Percentiles rank a stretch among this genome's conserved stretches.
Conservation (phyloP, 2,888 invertebrate species). For the Lamellibrachia columna region DNA sequence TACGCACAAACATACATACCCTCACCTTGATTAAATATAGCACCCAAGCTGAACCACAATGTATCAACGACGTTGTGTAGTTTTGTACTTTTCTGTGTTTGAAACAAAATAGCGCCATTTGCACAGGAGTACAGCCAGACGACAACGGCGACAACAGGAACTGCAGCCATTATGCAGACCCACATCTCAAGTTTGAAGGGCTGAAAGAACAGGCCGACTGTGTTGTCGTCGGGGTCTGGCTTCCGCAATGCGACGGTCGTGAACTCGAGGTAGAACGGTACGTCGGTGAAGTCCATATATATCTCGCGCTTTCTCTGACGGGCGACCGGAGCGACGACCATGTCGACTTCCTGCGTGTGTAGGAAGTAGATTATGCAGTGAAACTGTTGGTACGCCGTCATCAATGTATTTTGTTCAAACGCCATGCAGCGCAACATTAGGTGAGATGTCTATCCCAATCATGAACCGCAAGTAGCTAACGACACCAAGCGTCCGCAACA, state of each 20-base stretch:
- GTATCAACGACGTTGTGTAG: background rate
- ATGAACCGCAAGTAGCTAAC: no score
- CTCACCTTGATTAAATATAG: background rate
- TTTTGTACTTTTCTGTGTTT: background rate
- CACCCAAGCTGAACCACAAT: background rate
- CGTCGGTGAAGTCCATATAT: background rate
- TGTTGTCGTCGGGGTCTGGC: background rate
- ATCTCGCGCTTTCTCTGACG: background rate
- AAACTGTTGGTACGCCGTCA: background rate
- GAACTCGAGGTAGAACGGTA: conserved; percentile 22
- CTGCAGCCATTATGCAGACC: background rate
- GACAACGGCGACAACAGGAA: background rate
- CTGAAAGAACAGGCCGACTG: background rate
- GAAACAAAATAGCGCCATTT: background rate
- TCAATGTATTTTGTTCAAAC: background rate
- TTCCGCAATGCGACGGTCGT: background rate
- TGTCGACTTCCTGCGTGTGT: background rate
- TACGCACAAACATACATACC: background rate
- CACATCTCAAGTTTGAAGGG: background rate
- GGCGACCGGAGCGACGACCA: conserved; percentile 5
- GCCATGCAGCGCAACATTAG: background rate
- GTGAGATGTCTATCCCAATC: no score
- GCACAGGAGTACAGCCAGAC: background rate
- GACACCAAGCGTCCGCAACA: no score
- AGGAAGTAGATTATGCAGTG: background rate